Evolutionary conservation across 1,140 invertebrate species (phyloP), one percentile per base, ranked within the genome.

Genomic region (roundworm (Caenorhabditis elegans)): DNA sequence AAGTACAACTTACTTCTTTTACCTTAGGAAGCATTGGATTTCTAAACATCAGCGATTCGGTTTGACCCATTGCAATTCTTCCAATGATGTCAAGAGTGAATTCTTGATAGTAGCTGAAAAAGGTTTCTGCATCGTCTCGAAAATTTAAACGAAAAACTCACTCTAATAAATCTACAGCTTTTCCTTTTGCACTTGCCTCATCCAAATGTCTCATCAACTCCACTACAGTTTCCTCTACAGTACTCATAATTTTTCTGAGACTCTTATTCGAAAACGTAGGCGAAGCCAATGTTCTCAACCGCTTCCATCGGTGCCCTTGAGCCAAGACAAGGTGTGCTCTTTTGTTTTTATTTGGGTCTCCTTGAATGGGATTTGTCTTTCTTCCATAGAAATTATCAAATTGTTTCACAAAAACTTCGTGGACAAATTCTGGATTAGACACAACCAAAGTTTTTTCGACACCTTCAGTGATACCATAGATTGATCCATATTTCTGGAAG

Each of bases 361-460:
- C 83, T 43, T 26, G 39, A 31, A 80, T 48, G n/a, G 85, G 85
- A 17, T 39, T 22, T 10, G 46, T 31, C 86, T 90, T 91, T 86
- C 91, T 78, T 17, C 87, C 87, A 79, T 90, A 88, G 84, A 91
- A 91, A 81, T 88, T 88, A 48, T 89, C 89, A 84, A 90, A 91
- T 80, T 91, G 88, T 79, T 91, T 91, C 8, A 90, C 85, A 60
- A 91, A 90, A 6, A 91, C 88, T 79, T 91, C 89, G 24, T 89
- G 83, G 11, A 90, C 70, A 13, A 91, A 34, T 24, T 90, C 88
- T 0, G 86, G 82, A 82, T 91, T 88, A 17, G 89, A 88, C 2
- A 90, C 90, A 0, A 91, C 90, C n/a, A 91, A 80, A 0, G 90
- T 87, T 22, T 90, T 88, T 28, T 86, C 86, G 6, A 49, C 26